A percentile compares a stretch with the other conserved stretches of the same genome.
These are phyloP conservation scores for Embiotoca jacksoni DNA, from an alignment of 2,113 vertebrate genomes.

Conservation along the genomic window DNA sequence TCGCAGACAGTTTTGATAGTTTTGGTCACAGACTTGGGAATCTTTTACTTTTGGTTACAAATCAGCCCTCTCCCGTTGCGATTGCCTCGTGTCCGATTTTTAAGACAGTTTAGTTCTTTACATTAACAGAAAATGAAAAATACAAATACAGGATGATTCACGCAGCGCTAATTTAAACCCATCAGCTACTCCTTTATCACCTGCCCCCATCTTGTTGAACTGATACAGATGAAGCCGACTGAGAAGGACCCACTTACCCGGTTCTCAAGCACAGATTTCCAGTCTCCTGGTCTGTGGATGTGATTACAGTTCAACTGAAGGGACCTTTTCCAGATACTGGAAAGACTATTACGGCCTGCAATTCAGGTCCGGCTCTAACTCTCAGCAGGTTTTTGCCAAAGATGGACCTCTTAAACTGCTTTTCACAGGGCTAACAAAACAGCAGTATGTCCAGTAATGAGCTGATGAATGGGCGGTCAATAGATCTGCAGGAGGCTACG, in stretches of 20 bases:
- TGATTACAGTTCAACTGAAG: slow-evolving; percentile 63
- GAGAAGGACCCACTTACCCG: slow-evolving; percentile 63
- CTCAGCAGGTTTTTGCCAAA: slow-evolving; percentile 64
- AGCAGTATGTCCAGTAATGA: slow-evolving; percentile 63
- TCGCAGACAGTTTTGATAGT: too few species aligned
- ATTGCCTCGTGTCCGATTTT: too few species aligned
- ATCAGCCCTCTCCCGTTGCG: too few species aligned
- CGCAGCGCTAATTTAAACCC: neutral
- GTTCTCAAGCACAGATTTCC: slow-evolving; percentile 62
- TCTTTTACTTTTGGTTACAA: too few species aligned
- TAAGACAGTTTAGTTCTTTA: too few species aligned
- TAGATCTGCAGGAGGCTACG: slow-evolving; percentile 58
- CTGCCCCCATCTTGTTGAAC: slow-evolving; percentile 38
- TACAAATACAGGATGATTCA: neutral
- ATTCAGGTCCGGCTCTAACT: slow-evolving; percentile 58
- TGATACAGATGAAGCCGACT: slow-evolving; percentile 19
- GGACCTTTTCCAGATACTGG: slow-evolving; percentile 36
- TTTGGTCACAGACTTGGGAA: too few species aligned
- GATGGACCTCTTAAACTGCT: slow-evolving; percentile 67
- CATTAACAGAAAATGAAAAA: neutral
- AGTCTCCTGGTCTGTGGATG: slow-evolving; percentile 64
- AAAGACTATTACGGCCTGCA: slow-evolving; percentile 51
- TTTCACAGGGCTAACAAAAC: slow-evolving; percentile 66
- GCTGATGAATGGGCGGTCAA: slow-evolving; percentile 59
- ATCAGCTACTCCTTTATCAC: slow-evolving; percentile 15